Evolutionary conservation across 2,797 vertebrate species (phyloP), one percentile per base, ranked within the genome.

Genomic region (Loriculus beryllinus): DNA sequence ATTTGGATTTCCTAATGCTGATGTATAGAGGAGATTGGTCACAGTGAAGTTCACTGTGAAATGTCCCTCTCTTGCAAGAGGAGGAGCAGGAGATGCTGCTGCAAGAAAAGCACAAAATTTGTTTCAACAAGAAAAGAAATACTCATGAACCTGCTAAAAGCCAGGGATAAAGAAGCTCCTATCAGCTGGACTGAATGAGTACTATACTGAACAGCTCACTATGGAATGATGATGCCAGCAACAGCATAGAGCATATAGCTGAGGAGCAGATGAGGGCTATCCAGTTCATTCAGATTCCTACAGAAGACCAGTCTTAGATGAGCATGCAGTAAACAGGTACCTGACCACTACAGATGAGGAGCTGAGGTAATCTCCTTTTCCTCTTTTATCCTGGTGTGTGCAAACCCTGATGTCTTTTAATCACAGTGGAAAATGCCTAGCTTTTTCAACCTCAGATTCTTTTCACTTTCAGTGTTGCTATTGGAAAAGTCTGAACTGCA

Each of bases 21-120:
- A 23, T 4, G 71, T 86, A 80, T 96, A 96, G 21, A 9, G 42
- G 64, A 97, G 60, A 62, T 96, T 97, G 63, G 96, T 97, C 63
- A 96, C 39, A 26, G 96, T 97, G 65, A 97, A 97, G 77, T 96
- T 97, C 45, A 97, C 39, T 25, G 83, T 95, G 80, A 98, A 83
- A 51, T 83, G 31, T 16, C 57, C 57, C 28, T 74, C 54, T 62
- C 18, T 54, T 56, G 51, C 40, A 51, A 62, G 59, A 76, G 63
- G 68, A 64, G 42, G 56, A 63, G 60, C 13, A 47, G 65, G 43
- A 67, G 82, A 49, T 48, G 47, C 37, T 52, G 40, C 79, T 92
- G 76, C 49, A 76, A 86, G 25, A 69, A 72, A 86, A 42, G 35
- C 22, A 79, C 40, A 92, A 96, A 69, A 57, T 91, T 86, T 47